Conservation (phyloP, 2,113 vertebrate genomes). For the Brachionichthys hirsutus region DNA sequence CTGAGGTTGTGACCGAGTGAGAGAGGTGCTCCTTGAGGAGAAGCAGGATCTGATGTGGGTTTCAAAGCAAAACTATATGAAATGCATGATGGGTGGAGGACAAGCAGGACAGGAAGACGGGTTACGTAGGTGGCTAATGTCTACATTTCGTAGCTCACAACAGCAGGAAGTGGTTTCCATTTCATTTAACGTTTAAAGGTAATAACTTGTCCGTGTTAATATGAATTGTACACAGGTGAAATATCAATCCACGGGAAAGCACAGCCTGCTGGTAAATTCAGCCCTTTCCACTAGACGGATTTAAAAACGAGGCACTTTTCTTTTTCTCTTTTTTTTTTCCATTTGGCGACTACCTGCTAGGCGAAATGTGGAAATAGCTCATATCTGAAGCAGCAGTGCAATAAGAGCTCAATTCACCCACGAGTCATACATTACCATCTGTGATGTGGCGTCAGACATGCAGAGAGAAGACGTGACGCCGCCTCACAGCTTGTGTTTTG, state of each 20-base stretch:
- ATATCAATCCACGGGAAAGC: too few relatives aligned
- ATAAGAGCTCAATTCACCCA: conserved; percentile 24
- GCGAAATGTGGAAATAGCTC: conserved; percentile 35
- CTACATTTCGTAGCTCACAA: conserved; percentile 42
- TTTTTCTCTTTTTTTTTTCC: conserved; percentile 31
- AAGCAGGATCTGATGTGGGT: conserved; percentile 26
- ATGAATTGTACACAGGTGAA: conserved; percentile 62
- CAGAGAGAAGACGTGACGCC: conserved; percentile 24
- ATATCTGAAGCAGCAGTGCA: conserved; percentile 28
- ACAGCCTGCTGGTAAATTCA: conserved; percentile 70
- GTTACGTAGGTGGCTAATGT: conserved; percentile 18
- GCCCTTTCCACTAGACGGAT: conserved; percentile 37
- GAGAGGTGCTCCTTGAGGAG: conserved; percentile 33
- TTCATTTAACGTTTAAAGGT: conserved; percentile 58
- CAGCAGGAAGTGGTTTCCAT: conserved; percentile 20
- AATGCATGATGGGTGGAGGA: conserved; percentile 9
- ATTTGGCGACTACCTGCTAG: conserved; percentile 33
- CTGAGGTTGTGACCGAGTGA: conserved; percentile 20
- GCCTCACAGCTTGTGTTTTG: conserved; percentile 29
- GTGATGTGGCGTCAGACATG: conserved; percentile 31
- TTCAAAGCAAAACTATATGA: conserved; percentile 37
- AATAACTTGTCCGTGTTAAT: conserved; percentile 46
- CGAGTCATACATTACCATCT: conserved; percentile 46
- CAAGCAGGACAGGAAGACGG: conserved; percentile 14
- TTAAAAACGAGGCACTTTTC: conserved; percentile 29